Conservation (phyloP, 2,113 vertebrate species). For the Mobula hypostoma region DNA sequence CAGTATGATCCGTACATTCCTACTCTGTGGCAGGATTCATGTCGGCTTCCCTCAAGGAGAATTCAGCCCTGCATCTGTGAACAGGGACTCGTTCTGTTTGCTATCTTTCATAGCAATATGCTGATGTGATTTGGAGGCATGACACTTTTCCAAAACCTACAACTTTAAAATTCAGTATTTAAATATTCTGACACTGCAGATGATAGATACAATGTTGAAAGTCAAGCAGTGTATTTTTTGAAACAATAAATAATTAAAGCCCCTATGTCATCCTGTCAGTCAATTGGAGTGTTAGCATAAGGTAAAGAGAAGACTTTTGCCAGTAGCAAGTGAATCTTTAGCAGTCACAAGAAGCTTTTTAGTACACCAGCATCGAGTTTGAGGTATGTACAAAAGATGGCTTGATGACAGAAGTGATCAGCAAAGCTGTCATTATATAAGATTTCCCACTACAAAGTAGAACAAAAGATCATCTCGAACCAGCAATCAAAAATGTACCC, state of each 20-base stretch:
- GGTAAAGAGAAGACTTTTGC: conserved; percentile 12
- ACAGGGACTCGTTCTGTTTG: conserved; percentile 8
- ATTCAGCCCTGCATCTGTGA: background rate
- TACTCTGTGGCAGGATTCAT: too few species aligned
- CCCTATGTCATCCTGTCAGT: conserved; percentile 1
- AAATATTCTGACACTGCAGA: conserved; percentile 23
- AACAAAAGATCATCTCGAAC: background rate
- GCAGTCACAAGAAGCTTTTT: background rate
- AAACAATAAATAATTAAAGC: conserved; percentile 21
- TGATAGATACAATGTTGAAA: conserved; percentile 29
- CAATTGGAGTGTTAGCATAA: background rate
- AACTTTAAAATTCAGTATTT: conserved; percentile 33
- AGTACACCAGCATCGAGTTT: background rate
- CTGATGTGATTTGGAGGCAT: background rate
- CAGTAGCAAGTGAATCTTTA: conserved; percentile 19
- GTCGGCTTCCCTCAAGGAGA: background rate
- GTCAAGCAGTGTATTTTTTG: conserved; percentile 19
- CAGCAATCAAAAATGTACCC: background rate
- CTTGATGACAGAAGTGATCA: conserved; percentile 23
- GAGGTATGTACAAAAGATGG: background rate
- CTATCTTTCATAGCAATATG: conserved; percentile 11
- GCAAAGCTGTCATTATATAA: conserved; percentile 21
- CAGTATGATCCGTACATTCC: background rate
- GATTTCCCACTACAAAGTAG: background rate
- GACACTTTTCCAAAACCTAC: conserved; percentile 30